A percentile compares a stretch with the other conserved stretches of the same genome.
Conservation (phyloP, 2,888 invertebrate genomes). For the Himalopsyche anomala region DNA sequence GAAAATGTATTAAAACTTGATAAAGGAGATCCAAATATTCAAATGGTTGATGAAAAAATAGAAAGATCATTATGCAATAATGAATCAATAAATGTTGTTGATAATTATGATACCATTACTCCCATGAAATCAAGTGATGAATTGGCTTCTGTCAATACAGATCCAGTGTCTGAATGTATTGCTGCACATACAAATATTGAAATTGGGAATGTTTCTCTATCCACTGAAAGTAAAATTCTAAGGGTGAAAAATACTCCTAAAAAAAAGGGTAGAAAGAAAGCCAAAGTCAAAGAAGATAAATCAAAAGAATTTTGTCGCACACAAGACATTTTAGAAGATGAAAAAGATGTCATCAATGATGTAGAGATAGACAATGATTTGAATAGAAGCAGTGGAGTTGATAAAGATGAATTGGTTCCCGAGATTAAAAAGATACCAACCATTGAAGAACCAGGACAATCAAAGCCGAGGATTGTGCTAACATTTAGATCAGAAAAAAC, state of each 20-base stretch:
- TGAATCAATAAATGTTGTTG: background rate
- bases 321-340: constrained; percentile 39
- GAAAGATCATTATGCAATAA: background rate
- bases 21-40: constrained; percentile 33
- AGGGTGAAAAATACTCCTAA: constrained; percentile 58
- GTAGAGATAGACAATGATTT: constrained; percentile 29
- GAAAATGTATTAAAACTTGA: background rate
- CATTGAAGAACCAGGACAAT: constrained; percentile 43
- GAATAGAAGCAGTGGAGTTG: constrained; percentile 6
- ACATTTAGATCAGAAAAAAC: constrained; percentile 80
- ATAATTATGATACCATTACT: constrained; percentile 5
- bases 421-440: background rate
- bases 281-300: constrained; percentile 50
- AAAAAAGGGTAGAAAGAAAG: constrained; percentile 58
- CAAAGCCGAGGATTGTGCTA: constrained; percentile 79
- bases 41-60: background rate
- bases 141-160: background rate
- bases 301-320: background rate
- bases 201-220: background rate
- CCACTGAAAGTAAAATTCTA: constrained; percentile 24
- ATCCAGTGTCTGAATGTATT: constrained; percentile 14
- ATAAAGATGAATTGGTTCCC: constrained; percentile 8
- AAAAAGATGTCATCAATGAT: constrained; percentile 41
- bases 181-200: background rate
- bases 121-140: constrained; percentile 21